Conservation (phyloP, 2,797 vertebrate species). For the Mormyrops attenuatus region DNA sequence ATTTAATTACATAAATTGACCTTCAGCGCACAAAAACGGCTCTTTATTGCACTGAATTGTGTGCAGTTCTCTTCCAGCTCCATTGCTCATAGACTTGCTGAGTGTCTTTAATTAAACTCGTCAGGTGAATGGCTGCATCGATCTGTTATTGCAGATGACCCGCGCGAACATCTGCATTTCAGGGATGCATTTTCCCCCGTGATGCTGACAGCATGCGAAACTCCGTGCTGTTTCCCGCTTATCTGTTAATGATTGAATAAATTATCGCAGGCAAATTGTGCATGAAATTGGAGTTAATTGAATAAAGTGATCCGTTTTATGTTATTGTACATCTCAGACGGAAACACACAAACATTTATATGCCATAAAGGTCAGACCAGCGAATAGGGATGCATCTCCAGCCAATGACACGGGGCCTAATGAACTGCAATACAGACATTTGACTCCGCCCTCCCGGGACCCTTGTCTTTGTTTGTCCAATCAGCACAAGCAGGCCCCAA, state of each 20-base stretch:
- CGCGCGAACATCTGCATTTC: background rate
- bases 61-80: background rate
- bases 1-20: conserved; percentile 15
- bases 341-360: background rate
- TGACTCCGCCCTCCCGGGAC: background rate
- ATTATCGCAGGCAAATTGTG: background rate
- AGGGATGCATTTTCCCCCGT: background rate
- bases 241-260: background rate
- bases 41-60: background rate
- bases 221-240: background rate
- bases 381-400: background rate
- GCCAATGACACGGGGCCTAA: background rate
- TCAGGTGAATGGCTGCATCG: background rate
- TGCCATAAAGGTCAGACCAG: background rate
- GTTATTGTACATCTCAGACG: background rate
- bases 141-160: background rate
- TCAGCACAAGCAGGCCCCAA: background rate
- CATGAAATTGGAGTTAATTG: conserved; percentile 3
- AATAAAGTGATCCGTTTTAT: background rate
- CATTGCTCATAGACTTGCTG: background rate
- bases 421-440: background rate
- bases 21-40: background rate
- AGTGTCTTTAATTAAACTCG: conserved; percentile 10
- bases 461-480: background rate
- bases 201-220: background rate